Percentiles rank a stretch among this genome's conserved stretches.
Evolutionary conservation across 2,797 vertebrate species (phyloP).

Genomic region (Lacerta viridis): DNA sequence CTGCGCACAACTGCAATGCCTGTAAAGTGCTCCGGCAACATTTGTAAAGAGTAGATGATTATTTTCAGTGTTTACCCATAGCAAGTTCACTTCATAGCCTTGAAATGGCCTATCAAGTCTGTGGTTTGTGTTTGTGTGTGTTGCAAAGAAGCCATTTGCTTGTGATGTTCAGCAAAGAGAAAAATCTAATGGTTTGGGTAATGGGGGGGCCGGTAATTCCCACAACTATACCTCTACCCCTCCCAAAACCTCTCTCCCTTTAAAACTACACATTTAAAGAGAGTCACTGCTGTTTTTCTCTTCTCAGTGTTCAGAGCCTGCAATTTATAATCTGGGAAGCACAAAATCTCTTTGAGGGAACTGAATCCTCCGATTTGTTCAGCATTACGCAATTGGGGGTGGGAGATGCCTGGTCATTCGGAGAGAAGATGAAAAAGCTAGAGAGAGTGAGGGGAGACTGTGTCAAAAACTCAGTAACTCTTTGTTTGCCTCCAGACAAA

Average conservation of each 20-base stretch:
- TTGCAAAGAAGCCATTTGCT: constrained; percentile 60
- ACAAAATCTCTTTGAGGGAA: constrained; percentile 73
- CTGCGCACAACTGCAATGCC: constrained; percentile 98
- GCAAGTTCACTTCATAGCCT: constrained; percentile 68
- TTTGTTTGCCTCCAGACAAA: constrained; percentile 70
- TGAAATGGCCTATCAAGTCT: constrained; percentile 51
- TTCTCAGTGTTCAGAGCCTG: constrained; percentile 64
- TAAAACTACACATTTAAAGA: constrained; percentile 65
- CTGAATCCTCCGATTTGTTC: constrained; percentile 71
- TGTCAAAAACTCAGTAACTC: constrained; percentile 72
- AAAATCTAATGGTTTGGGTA: constrained; percentile 63
- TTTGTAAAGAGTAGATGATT: constrained; percentile 54
- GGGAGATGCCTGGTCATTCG: constrained; percentile 74
- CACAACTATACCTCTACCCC: background rate
- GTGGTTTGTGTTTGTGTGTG: background rate
- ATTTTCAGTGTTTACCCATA: constrained; percentile 72
- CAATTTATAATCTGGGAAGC: constrained; percentile 73
- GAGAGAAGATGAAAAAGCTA: constrained; percentile 65
- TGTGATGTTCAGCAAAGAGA: constrained; percentile 60
- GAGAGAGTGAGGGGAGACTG: constrained; percentile 68
- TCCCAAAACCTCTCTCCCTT: constrained; percentile 12
- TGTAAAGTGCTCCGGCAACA: constrained; percentile 87
- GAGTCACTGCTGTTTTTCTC: constrained; percentile 67
- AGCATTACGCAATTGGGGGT: constrained; percentile 80
- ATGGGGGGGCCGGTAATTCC: constrained; percentile 31